Evolutionary conservation across 1,140 invertebrate genomes (phyloP), one percentile per base, ranked within the genome.

Genomic region (Potamilus streckersoni): DNA sequence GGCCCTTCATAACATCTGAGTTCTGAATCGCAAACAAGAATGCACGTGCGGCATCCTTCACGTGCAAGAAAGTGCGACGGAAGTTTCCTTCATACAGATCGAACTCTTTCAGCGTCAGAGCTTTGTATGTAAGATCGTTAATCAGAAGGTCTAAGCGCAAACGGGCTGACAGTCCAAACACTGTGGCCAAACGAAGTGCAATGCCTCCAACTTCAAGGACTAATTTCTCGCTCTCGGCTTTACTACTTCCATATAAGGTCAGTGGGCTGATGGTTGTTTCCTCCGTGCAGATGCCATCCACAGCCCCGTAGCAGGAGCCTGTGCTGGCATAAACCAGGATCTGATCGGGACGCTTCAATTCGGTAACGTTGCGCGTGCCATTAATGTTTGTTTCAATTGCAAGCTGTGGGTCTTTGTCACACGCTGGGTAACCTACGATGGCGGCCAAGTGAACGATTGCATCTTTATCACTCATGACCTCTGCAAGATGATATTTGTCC

Each of bases 371-470:
- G 27, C 78, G 76, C 2, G 86, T 87, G 12, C 86, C 86, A 16
- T 73, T 72, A 19, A 84, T 79, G 63, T 87, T 87, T 20, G 81
- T 82, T 17, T 79, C 70, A 38, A 80, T 78, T 2, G 86, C 86
- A 49, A 77, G 27, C 31, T 82, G 72, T 4, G 78, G 80, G 61
- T 87, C 84, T 57, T 85, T 86, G 72, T 86, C 84, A 68, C 86
- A 87, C 16, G 86, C 86, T 27, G 86, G 86, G 65, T 87, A 87
- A n/a, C 86, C 86, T 2, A 87, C 86, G 57, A 87, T 83, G 72
- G 86, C 86, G 16, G 86, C 86, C 31, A 87, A 69, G 62, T 87
- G 86, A 38, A 87, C 79, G 17, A 87, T 82, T 31, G 2, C 27
- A 31, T 31, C 27, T 31, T 31, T 31, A 31, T 31, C 27, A 31